Evolutionary conservation across 2,888 invertebrate species (phyloP), one percentile per base, ranked within the genome.

Genomic region (Pseudoips prasinana): DNA sequence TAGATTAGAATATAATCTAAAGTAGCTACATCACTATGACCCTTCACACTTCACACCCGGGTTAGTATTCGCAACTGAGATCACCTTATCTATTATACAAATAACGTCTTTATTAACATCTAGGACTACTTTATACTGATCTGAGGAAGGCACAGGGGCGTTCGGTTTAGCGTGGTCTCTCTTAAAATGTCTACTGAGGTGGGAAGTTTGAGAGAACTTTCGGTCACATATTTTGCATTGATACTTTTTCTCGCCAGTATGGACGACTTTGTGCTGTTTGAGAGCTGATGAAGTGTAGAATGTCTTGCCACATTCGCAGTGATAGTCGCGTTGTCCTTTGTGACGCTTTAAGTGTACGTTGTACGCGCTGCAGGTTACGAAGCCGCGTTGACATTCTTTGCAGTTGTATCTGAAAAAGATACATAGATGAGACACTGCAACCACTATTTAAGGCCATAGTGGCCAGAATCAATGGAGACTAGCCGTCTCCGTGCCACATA

Each of bases 161-260:
- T 80, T 75, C 0, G 79, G 76, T 46, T 79, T 81, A 1, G 70
- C 74, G 35, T 88, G 88, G 20, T 86, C 86, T 22, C 78, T 61
- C 36, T 85, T 84, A 36, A 82, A 86, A 58, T 88, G 89, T 7
- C 88, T 61, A 3, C 74, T 82, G 1, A 88, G 38, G 46, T 88
- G 88, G 38, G 86, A 83, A 0, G 82, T 78, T 46, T 88, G 88
- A 0, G 86, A 73, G 58, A 87, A 88, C 37, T 83, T 86, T 10
- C 85, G 64, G 3, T 85, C 78, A 33, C 88, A 88, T 40, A 86
- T 75, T 37, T 78, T 82, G 40, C 88, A 88, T 35, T 85, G 84
- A 50, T 87, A 88, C 25, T 76, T 84, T 42, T 86, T 86, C 42
- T 86, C 81, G 1, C 88, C 89, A 0, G 89, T 86, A 38, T 88